phyloP scores from a whole-genome alignment of 2,113 vertebrate genomes.

The Festucalex cinctus region DNA sequence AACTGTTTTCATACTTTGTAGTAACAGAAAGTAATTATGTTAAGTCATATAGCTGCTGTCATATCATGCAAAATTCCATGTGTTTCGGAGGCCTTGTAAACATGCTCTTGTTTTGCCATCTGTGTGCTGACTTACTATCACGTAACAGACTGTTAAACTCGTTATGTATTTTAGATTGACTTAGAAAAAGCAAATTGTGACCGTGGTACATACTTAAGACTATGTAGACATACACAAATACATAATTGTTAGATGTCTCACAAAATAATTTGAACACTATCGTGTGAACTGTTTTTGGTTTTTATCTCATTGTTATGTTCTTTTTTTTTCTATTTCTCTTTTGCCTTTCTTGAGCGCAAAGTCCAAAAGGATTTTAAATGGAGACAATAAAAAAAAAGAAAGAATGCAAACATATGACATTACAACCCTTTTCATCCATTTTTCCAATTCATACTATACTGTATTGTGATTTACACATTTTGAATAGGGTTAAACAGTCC shows the following conservation, averaged over 20 bases:
- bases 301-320: slow-evolving; percentile 16
- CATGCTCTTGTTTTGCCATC: slow-evolving; percentile 24
- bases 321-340: slow-evolving; percentile 10
- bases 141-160: slow-evolving; percentile 30
- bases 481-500: too few relatives aligned
- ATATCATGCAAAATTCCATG: slow-evolving; percentile 27
- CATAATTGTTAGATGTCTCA: slow-evolving; percentile 31
- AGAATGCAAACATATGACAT: not conserved
- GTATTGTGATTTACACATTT: too few relatives aligned
- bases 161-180: slow-evolving; percentile 18
- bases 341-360: slow-evolving; percentile 2
- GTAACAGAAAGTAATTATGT: not conserved
- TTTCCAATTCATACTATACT: too few relatives aligned
- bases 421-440: not conserved
- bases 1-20: not conserved
- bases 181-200: slow-evolving; percentile 28
- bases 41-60: not conserved
- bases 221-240: slow-evolving; percentile 30
- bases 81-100: slow-evolving; percentile 43
- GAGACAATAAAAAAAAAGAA: slow-evolving; percentile 3
- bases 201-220: slow-evolving; percentile 17
- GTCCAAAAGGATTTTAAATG: not conserved
- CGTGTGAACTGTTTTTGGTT: slow-evolving; percentile 36
- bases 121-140: slow-evolving; percentile 15
- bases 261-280: slow-evolving; percentile 20